phyloP scores from a whole-genome alignment of 2,113 vertebrate genomes.

The Coptodon bakossiorum region DNA sequence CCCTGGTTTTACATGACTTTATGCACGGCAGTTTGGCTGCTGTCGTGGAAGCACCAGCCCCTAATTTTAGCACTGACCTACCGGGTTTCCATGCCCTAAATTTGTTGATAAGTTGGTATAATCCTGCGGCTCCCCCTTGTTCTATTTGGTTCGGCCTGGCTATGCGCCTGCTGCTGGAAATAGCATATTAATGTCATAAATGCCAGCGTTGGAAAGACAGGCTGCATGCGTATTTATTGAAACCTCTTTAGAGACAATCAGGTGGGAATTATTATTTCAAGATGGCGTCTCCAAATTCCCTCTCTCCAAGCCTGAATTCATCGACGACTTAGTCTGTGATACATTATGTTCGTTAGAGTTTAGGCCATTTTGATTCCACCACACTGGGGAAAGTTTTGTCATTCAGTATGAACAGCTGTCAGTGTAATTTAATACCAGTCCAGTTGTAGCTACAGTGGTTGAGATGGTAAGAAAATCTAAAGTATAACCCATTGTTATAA shows the following conservation, averaged over 20 bases:
- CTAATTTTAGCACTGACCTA: constrained; percentile 70
- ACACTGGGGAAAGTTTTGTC: background rate
- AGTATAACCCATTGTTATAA: background rate
- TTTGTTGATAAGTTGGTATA: constrained; percentile 47
- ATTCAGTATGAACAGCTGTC: background rate
- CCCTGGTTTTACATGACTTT: constrained; percentile 33
- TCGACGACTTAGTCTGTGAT: background rate
- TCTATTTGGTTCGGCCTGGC: constrained; percentile 33
- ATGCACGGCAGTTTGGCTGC: constrained; percentile 16
- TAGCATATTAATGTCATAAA: background rate
- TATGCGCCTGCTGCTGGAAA: constrained; percentile 27
- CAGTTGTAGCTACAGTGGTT: background rate
- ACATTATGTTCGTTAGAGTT: background rate
- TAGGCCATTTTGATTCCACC: background rate
- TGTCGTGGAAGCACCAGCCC: constrained; percentile 17
- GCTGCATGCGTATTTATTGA: background rate
- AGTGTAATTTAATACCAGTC: background rate
- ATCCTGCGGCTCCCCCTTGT: constrained; percentile 28
- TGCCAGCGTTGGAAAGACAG: background rate
- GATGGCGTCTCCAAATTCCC: background rate
- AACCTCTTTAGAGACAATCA: background rate
- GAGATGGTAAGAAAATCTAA: background rate
- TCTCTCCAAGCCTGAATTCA: background rate
- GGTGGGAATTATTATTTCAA: background rate
- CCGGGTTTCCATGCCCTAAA: constrained; percentile 35